A percentile compares a stretch with the other conserved stretches of the same genome.
Evolutionary conservation across 2,888 invertebrate species (phyloP).

Genomic region (Dicyrtoma fusca): DNA sequence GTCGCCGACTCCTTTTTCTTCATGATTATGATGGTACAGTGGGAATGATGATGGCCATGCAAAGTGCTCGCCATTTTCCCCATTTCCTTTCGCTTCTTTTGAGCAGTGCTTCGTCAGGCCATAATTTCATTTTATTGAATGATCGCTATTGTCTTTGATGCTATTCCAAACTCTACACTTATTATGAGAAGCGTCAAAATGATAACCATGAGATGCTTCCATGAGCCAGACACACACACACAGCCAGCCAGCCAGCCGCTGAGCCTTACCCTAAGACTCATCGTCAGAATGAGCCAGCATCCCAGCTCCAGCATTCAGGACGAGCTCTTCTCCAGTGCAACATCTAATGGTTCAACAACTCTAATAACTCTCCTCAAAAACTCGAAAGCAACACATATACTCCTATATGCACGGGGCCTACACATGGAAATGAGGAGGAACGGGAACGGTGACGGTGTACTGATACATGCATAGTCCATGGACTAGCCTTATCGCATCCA

Average conservation of each 20-base stretch:
- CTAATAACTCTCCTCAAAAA: not conserved
- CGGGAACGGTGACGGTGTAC: not conserved
- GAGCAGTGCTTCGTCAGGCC: conserved; percentile 33
- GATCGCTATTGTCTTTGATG: conserved; percentile 49
- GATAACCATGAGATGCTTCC: not conserved
- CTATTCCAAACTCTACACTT: conserved; percentile 29
- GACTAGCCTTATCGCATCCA: no score
- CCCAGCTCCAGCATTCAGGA: no score
- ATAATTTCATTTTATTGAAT: conserved; percentile 51
- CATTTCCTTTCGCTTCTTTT: conserved; percentile 21
- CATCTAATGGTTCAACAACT: not conserved
- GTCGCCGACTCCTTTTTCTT: conserved; percentile 14
- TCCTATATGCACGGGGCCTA: no score
- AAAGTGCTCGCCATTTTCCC: conserved; percentile 44
- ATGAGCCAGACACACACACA: no score
- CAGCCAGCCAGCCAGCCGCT: no score
- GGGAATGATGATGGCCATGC: conserved; percentile 51
- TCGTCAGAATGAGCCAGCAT: not conserved
- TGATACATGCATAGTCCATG: no score
- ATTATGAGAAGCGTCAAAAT: conserved; percentile 5
- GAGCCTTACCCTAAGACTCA: no score
- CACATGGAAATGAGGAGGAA: no score
- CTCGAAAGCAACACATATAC: no score
- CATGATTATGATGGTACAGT: conserved; percentile 42
- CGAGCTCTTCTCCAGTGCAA: conserved; percentile 17